Conservation (phyloP, 1,140 invertebrate genomes). For the Drosophila kanapiae region DNA sequence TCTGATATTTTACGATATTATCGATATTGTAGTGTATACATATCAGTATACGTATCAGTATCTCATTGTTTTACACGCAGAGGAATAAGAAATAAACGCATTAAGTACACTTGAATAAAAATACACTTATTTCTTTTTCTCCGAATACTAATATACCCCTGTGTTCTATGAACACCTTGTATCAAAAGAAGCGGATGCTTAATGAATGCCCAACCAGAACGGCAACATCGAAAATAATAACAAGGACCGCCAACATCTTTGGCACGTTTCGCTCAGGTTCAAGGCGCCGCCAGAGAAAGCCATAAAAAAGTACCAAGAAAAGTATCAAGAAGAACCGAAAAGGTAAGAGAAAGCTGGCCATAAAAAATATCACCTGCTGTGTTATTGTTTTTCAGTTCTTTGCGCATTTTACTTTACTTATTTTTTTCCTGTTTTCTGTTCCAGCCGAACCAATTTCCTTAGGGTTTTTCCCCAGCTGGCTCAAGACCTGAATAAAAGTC, state of each 20-base stretch:
- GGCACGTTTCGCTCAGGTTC: constrained; percentile 55
- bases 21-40: too few species aligned
- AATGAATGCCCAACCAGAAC: constrained; percentile 57
- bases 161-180: not conserved
- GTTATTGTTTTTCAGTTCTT: constrained; percentile 70
- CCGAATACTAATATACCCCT: not conserved
- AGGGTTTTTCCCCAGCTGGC: constrained; percentile 22
- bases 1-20: too few species aligned
- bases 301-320: constrained; percentile 37
- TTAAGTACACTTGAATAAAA: not conserved
- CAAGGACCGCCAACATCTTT: constrained; percentile 32
- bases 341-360: constrained; percentile 20
- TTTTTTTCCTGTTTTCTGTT: not conserved
- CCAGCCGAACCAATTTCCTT: constrained; percentile 16
- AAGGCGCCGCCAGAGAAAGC: constrained; percentile 38
- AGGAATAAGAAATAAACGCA: too few species aligned
- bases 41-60: not conserved
- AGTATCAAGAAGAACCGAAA: not conserved
- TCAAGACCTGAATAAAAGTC: constrained; percentile 68
- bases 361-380: constrained; percentile 78
- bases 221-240: constrained; percentile 33
- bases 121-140: not conserved
- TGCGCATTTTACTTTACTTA: constrained; percentile 21
- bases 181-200: constrained; percentile 26
- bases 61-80: not conserved